Conservation (phyloP, 2,888 invertebrate genomes). For the Schrankia costaestrigalis region DNA sequence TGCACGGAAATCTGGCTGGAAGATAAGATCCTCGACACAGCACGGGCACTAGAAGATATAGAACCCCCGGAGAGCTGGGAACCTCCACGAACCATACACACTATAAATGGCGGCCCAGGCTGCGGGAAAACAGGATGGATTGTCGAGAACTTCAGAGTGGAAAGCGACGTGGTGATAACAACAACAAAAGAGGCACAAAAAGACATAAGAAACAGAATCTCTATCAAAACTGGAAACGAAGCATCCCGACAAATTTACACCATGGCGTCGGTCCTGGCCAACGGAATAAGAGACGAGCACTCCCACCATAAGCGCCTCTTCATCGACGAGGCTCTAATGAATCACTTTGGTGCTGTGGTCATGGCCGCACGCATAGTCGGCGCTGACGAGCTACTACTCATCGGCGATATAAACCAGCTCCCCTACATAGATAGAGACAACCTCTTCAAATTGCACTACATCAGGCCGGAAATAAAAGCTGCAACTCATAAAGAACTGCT, state of each 20-base stretch:
- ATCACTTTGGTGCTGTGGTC: constrained; percentile 18
- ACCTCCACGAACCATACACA: too few relatives aligned
- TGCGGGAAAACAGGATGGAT: constrained; percentile 23
- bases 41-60: too few relatives aligned
- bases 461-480: constrained; percentile 5
- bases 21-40: too few relatives aligned
- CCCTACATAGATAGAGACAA: constrained; percentile 27
- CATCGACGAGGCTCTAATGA: constrained; percentile 21
- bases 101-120: too few relatives aligned
- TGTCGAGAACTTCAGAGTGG: constrained; percentile 5
- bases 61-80: too few relatives aligned
- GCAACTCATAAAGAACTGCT: constrained; percentile 10
- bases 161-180: constrained; percentile 8
- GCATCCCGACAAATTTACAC: constrained; percentile 10
- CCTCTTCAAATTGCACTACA: constrained; percentile 15
- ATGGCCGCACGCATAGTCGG: constrained; percentile 8
- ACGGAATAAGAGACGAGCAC: constrained; percentile 8
- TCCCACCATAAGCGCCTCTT: constrained; percentile 6
- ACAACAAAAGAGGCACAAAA: neutral
- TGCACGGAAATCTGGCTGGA: too few relatives aligned
- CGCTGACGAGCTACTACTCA: constrained; percentile 13
- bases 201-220: neutral
- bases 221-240: neutral
- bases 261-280: constrained; percentile 17
- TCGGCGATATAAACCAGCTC: constrained; percentile 29